Evolutionary conservation across 2,888 invertebrate species (phyloP), one percentile per base, ranked within the genome.

Genomic region (Hydraecia micacea): DNA sequence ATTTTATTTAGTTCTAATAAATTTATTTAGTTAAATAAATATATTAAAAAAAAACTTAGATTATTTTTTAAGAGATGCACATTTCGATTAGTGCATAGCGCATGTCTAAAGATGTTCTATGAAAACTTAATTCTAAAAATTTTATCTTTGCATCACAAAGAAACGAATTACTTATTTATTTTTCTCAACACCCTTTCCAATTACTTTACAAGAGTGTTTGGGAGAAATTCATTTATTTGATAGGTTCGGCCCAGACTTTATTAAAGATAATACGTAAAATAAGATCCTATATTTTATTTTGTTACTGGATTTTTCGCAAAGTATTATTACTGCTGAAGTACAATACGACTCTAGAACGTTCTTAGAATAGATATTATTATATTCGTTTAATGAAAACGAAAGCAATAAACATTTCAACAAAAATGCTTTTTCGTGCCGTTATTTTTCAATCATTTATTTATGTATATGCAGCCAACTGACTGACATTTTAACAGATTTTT

Each of bases 191-290:
- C 76, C 52, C 62, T 76, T 76, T 81, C 25, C 73, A 81, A 84
- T 85, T 81, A 81, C 81, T 84, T 52, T 68, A 36, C 8, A 52
- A 25, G 52, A 77, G 81, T 67, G 67, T 60, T 85, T 32, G 32
- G 52, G n/a, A 39, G 63, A 60, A 36, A 28, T 46, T 68, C 52
- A 49, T 84, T 76, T 81, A 76, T 81, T 63, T 85, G 63, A 84
- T 81, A 68, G 81, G 52, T 71, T 81, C 25, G 21, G n/a, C 13
- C 8, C 25, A 70, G 49, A 84, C 65, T 58, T 80, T 28, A 73
- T 73, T 52, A 42, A 28, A 75, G 58, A 81, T 73, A 58, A 75
- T 81, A 15, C 62, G 70, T 72, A 67, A 73, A 75, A 70, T 73
- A 76, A 63, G n/a, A 73, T 36, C 6, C 69, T 62, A 75, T 66